Evolutionary conservation across 2,113 vertebrate species (phyloP).

Genomic region (Merops nubicus): DNA sequence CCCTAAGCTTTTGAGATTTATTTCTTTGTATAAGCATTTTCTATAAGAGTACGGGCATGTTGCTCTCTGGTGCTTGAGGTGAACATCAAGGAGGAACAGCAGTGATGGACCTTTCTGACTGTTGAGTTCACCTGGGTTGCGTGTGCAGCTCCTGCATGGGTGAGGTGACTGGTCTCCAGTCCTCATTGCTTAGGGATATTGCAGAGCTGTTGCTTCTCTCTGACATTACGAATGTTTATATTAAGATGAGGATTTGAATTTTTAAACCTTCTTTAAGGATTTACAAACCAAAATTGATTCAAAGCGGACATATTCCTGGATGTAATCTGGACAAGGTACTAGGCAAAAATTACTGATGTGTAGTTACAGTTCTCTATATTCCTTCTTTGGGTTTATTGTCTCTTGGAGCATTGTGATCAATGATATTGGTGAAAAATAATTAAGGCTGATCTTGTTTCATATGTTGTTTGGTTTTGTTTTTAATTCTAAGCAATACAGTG

Average conservation of each 20-base stretch:
- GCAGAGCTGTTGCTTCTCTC: background rate
- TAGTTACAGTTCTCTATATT: background rate
- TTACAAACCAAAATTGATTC: background rate
- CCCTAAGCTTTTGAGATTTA: background rate
- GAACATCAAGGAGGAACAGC: background rate
- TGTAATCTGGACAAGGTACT: background rate
- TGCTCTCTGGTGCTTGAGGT: background rate
- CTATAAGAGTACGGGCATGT: background rate
- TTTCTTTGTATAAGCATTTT: background rate
- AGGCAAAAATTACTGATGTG: background rate
- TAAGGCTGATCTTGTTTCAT: background rate
- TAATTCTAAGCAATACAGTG: constrained; percentile 88
- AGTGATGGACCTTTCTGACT: background rate
- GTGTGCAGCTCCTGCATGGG: background rate
- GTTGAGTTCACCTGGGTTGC: background rate
- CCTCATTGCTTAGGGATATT: background rate
- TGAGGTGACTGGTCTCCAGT: background rate
- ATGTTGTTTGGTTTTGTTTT: background rate
- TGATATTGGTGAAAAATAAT: background rate
- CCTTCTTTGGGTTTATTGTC: background rate
- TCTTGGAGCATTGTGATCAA: background rate
- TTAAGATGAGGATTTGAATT: background rate
- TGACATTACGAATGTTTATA: background rate
- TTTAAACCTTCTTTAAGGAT: background rate
- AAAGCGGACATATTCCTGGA: background rate